Conservation (phyloP, 1,140 invertebrate genomes). For the Leptoteleia sp. region DNA sequence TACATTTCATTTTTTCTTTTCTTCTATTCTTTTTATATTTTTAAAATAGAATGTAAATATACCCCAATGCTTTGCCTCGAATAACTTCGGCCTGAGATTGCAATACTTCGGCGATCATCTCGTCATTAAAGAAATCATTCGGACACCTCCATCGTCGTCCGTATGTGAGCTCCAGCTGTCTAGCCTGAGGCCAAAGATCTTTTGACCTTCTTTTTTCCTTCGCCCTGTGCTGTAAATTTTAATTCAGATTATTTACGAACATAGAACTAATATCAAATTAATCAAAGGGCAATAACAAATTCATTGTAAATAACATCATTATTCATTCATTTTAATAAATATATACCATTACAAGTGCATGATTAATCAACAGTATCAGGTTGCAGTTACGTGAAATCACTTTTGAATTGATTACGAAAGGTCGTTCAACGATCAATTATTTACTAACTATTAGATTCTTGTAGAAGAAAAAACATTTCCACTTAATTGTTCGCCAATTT, state of each 20-base stretch:
- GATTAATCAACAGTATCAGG: no score
- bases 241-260: slow-evolving; percentile 7
- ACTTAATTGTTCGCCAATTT: no score
- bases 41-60: slow-evolving; percentile 64
- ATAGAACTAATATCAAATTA: neutral
- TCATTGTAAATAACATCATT: no score
- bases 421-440: no score
- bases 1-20: slow-evolving; percentile 1
- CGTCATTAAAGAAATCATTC: slow-evolving; percentile 89
- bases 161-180: slow-evolving; percentile 79
- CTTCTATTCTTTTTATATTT: slow-evolving; percentile 1
- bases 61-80: slow-evolving; percentile 88
- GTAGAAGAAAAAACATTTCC: no score
- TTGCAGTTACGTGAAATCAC: no score
- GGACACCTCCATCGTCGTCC: slow-evolving; percentile 88
- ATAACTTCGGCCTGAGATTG: slow-evolving; percentile 89
- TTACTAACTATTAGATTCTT: no score
- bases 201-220: slow-evolving; percentile 75
- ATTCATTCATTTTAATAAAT: no score
- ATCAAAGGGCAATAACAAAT: neutral
- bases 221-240: slow-evolving; percentile 71
- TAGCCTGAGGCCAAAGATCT: slow-evolving; percentile 80
- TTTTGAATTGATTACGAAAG: no score
- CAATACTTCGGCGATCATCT: slow-evolving; percentile 88
- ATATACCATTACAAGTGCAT: no score